Conservation (phyloP, 2,888 invertebrate species). For the Norana najaformis region DNA sequence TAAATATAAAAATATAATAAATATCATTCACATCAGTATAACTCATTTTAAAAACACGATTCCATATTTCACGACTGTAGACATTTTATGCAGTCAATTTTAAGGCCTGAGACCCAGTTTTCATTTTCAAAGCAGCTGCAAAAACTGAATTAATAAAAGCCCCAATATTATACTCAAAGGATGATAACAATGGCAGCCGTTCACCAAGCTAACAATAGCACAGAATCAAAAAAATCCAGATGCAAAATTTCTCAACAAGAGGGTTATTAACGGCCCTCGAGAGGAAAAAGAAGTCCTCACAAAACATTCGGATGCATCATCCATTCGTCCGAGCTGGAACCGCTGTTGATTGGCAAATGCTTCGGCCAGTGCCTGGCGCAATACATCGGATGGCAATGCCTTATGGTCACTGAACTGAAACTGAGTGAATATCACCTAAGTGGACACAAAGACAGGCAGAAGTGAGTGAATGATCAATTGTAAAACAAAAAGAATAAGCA, state of each 20-base stretch:
- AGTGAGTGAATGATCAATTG: neutral
- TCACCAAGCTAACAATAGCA: too few relatives aligned
- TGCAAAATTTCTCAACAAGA: too few relatives aligned
- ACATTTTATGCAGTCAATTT: neutral
- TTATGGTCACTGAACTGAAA: conserved; percentile 92
- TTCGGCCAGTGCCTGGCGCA: conserved; percentile 83
- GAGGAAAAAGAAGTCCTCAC: conserved; percentile 31
- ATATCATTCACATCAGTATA: neutral
- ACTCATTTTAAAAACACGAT: neutral
- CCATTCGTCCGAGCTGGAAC: conserved; percentile 92
- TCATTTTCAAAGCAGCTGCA: too few relatives aligned
- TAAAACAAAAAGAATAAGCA: neutral
- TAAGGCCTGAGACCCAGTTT: neutral
- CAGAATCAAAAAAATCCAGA: too few relatives aligned
- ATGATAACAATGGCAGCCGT: too few relatives aligned
- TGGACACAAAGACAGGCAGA: neutral
- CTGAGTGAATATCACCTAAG: conserved; percentile 89
- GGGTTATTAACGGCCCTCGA: too few relatives aligned
- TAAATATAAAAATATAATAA: neutral
- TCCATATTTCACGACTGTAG: neutral
- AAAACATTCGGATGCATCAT: conserved; percentile 95
- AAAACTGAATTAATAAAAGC: too few relatives aligned
- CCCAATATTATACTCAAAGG: too few relatives aligned
- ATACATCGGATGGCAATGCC: conserved; percentile 85
- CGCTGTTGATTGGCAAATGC: conserved; percentile 83